Evolutionary conservation across 1,140 invertebrate genomes (phyloP), one percentile per base, ranked within the genome.

Genomic region (Chironomus tepperi): DNA sequence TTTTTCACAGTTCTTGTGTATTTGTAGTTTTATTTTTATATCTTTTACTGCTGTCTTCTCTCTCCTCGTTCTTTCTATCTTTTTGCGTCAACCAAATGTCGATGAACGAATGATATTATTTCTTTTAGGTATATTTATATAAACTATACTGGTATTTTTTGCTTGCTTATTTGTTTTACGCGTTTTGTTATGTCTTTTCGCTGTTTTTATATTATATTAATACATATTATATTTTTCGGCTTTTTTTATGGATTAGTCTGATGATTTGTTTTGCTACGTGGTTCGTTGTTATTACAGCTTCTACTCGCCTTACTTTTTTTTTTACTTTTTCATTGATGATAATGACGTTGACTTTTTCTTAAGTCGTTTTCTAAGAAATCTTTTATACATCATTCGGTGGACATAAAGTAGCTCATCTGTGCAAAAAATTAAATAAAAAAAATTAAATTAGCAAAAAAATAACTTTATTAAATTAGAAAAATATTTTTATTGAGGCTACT

Each of bases 331-430:
- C 47, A 15, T 18, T 18, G 65, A 70, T 18, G 19, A 19, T 70
- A 70, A 21, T 70, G 16, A 19, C 65, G 65, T 70, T 70, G 65
- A 70, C 65, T 70, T 70, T 70, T 57, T 57, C 24, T 70, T 70
- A 70, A 70, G 65, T 70, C 65, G 65, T 18, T 70, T 18, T 70
- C 65, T 18, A 6, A 70, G 9, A 18, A 16, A 70, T 70, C 19
- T 70, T 19, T 18, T 19, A 70, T 70, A 18, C 65, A 70, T 70
- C 65, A 70, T 70, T 70, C 19, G 65, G n/a, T 16, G n/a, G 16
- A 34, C 24, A 34, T 34, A 34, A 70, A 19, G 9, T 21, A 16
- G 65, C 16, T 70, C 65, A 21, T 70, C 65, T 70, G 65, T 70
- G 65, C 9, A 70, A 70, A 21, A 19, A 57, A 57, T 15, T 57